Base-by-base conservation (phyloP, 2,797 vertebrate species). In the Gallinago solitaria region DNA sequence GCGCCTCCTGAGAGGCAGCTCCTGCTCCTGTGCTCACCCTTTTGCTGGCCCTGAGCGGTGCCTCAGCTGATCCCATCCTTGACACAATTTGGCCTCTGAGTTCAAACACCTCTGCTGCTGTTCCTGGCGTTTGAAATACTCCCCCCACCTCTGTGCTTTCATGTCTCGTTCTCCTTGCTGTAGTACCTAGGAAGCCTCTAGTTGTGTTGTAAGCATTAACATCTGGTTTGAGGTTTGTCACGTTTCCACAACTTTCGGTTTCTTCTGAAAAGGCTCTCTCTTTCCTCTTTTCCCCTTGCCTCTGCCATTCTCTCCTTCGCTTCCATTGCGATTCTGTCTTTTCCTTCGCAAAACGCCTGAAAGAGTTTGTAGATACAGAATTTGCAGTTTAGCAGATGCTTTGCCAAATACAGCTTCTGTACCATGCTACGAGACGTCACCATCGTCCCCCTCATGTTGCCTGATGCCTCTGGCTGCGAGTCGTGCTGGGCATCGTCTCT, bases 381-480 rank as follows among this genome's bases (percentile, higher is more conserved):
- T 85, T 87, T 84, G 54, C 83, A 76, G 70, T 53, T 91, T 78
- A 88, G 92, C 68, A 80, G 71, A 82, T 83, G 43, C 93, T 61
- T 68, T 93, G 88, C 95, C 93, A 94, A 80, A 43, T 87, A 75
- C 91, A 94, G 93, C 43, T 54, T 93, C 83, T 70, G 41, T 76
- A 59, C 69, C 0, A 1, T 74, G 74, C 70, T 87, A 25, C 3
- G 8, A 91, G 83, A 94, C n/a, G 68, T 95, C 91, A 92, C 32
- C 57, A 43, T 92, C 93, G 74, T 84, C 95, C 95, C 91, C 90
- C 96, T 95, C 96, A 82, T 94, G 60, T 93, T 96, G 94, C 95
- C 78, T 95, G 94, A 93, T 83, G 91, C 17, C 51, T 87, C 75
- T 89, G 93, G 71, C 92, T 95, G 71, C 3, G 30, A 90, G 68